Conservation (phyloP, 2,797 vertebrate species). For the Sebastes nivosus region DNA sequence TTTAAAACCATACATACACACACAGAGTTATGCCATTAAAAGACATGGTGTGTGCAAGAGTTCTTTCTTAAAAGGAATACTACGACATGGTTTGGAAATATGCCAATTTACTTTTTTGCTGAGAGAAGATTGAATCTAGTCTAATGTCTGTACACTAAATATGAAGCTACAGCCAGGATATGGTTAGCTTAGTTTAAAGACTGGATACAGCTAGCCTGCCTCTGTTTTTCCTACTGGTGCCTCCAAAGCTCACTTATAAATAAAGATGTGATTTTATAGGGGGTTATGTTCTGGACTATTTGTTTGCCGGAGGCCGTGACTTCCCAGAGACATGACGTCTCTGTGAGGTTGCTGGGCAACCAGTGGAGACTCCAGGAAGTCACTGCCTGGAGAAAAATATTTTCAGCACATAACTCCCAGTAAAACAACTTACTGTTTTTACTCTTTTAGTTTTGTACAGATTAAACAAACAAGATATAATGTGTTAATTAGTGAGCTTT, state of each 20-base stretch:
- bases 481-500: not conserved
- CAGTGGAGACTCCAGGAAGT: not conserved
- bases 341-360: not conserved
- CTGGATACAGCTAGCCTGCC: not conserved
- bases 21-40: not conserved
- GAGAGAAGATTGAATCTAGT: not conserved
- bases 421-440: not conserved
- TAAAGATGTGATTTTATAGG: not conserved
- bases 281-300: not conserved
- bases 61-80: not conserved
- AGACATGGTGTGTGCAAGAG: not conserved
- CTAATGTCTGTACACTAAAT: not conserved
- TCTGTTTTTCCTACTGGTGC: not conserved
- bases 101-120: not conserved
- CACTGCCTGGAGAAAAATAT: not conserved
- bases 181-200: not conserved
- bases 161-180: too few relatives aligned
- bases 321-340: not conserved
- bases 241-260: not conserved
- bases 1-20: not conserved
- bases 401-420: not conserved
- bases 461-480: not conserved
- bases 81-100: not conserved
- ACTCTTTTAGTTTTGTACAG: not conserved
- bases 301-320: not conserved